Percentiles rank a stretch among this genome's conserved stretches.
Conservation (phyloP, 2,113 vertebrate genomes). For the Epinephelus fuscoguttatus region DNA sequence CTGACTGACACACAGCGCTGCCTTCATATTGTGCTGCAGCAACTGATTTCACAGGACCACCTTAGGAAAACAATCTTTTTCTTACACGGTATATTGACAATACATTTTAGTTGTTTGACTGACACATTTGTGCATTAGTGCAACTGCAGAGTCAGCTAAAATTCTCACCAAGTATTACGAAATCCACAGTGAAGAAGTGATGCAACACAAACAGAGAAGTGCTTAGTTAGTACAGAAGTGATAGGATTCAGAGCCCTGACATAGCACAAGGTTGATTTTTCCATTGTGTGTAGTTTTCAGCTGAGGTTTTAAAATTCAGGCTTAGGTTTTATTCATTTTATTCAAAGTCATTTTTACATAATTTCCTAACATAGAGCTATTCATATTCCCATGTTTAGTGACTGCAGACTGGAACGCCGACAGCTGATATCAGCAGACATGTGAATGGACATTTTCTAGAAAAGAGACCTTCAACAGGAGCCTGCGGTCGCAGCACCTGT, state of each 20-base stretch:
- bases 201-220: not conserved
- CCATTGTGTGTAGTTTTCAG: not conserved
- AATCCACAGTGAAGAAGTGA: not conserved
- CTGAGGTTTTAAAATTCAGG: not conserved
- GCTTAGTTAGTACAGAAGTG: not conserved
- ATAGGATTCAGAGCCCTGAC: not conserved
- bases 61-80: not conserved
- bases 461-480: too few relatives aligned
- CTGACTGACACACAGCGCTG: conserved; percentile 18
- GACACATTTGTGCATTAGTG: not conserved
- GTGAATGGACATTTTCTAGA: too few relatives aligned
- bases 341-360: too few relatives aligned
- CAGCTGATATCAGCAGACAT: too few relatives aligned
- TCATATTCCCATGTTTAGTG: not conserved
- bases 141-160: conserved; percentile 5
- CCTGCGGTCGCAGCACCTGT: too few relatives aligned
- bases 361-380: not conserved
- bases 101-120: not conserved
- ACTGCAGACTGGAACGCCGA: too few relatives aligned
- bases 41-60: conserved; percentile 15
- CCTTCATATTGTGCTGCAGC: conserved; percentile 3
- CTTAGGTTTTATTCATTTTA: too few relatives aligned
- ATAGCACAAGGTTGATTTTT: not conserved
- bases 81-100: not conserved
- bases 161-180: not conserved